These are phyloP conservation scores for Drosophila anomelani DNA, from an alignment of 2,888 invertebrate genomes.

Conservation along the genomic window DNA sequence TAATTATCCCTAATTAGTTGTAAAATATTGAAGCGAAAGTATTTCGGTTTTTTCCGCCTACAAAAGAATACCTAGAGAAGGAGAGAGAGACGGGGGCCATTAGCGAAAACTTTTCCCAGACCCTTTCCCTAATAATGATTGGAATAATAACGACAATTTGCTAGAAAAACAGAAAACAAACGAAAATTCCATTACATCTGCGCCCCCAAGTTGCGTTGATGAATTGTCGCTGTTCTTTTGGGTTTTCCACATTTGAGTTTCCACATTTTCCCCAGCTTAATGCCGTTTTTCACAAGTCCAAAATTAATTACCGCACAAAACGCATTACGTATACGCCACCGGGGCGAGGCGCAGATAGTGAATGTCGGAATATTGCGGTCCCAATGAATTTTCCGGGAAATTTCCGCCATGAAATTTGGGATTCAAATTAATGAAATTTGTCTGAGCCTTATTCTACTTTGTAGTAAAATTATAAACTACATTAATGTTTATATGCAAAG, in stretches of 20 bases:
- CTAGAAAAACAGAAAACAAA: neutral
- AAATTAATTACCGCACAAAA: slow-evolving; percentile 52
- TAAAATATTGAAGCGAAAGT: slow-evolving; percentile 67
- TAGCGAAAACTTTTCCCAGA: neutral
- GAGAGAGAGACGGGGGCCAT: slow-evolving; percentile 15
- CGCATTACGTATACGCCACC: slow-evolving; percentile 13
- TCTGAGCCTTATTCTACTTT: neutral
- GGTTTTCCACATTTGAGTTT: slow-evolving; percentile 4
- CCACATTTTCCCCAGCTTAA: slow-evolving; percentile 5
- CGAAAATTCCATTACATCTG: slow-evolving; percentile 48
- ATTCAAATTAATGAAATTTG: slow-evolving; percentile 2
- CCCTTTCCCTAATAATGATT: slow-evolving; percentile 5
- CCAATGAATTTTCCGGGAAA: neutral
- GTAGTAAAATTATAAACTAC: neutral
- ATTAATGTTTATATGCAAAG: neutral
- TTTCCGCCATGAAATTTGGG: neutral
- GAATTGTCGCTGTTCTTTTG: slow-evolving; percentile 41
- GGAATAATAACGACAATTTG: slow-evolving; percentile 32
- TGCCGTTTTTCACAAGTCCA: slow-evolving; percentile 28
- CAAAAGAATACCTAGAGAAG: neutral
- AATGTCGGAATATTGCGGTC: slow-evolving; percentile 4
- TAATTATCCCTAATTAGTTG: slow-evolving; percentile 72
- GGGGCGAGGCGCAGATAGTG: neutral
- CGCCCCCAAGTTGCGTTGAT: slow-evolving; percentile 38
- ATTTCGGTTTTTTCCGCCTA: slow-evolving; percentile 17